Percentiles rank a stretch among this genome's conserved stretches.
Conservation (phyloP, 2,113 vertebrate genomes). For the Chionomys nivalis region DNA sequence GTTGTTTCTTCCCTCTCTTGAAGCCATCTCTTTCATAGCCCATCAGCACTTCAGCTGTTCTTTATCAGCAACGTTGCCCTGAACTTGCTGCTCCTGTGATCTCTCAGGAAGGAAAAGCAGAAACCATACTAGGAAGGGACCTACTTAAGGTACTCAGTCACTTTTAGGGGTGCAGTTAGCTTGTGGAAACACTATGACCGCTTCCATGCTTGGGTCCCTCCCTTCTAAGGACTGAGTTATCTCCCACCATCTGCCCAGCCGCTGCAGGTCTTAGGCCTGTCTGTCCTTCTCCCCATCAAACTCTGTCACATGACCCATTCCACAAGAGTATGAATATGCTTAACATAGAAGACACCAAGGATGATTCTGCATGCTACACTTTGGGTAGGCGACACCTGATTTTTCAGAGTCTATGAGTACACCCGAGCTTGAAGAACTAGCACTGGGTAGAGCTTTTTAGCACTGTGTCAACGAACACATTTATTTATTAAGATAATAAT, state of each 20-base stretch:
- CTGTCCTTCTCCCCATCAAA: background rate
- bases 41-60: background rate
- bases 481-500: constrained; percentile 55
- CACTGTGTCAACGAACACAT: background rate
- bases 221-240: background rate
- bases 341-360: background rate
- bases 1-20: background rate
- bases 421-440: background rate
- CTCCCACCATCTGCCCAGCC: background rate
- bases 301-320: background rate
- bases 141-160: background rate
- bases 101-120: background rate
- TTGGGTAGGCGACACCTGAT: background rate
- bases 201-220: background rate
- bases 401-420: background rate
- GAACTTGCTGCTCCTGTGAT: background rate
- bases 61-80: background rate
- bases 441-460: background rate
- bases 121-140: background rate
- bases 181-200: background rate
- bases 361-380: background rate
- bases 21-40: background rate
- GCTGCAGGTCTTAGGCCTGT: background rate
- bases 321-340: background rate
- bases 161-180: background rate